Percentiles rank a stretch among this genome's conserved stretches.
Conservation (phyloP, 2,113 vertebrate species). For the Petrocephalus microphthalmus region DNA sequence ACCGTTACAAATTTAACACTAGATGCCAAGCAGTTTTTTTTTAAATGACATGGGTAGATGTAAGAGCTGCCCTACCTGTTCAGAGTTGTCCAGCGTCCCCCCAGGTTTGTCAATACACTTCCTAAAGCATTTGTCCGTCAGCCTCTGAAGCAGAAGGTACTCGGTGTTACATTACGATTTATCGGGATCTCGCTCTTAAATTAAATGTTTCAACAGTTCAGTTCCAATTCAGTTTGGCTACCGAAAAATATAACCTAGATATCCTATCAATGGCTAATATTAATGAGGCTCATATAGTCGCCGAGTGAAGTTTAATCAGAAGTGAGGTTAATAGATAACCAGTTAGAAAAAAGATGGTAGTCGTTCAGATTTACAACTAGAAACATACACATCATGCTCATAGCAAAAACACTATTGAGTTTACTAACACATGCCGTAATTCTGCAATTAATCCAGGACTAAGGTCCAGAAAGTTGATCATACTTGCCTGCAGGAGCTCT, state of each 20-base stretch:
- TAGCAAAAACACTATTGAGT: neutral
- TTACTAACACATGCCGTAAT: neutral
- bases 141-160: constrained; percentile 65
- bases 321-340: neutral
- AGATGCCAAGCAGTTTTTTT: neutral
- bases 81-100: constrained; percentile 84
- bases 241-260: neutral
- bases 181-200: neutral
- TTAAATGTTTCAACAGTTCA: neutral
- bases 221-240: neutral
- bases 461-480: neutral
- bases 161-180: neutral
- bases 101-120: constrained; percentile 97
- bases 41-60: neutral
- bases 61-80: constrained; percentile 68
- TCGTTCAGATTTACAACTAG: neutral
- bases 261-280: neutral
- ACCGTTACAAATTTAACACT: neutral
- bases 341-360: neutral
- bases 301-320: neutral
- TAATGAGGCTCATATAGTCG: neutral
- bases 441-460: neutral
- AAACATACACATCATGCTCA: neutral
- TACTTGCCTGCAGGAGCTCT: constrained; percentile 84
- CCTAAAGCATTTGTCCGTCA: constrained; percentile 98